Base-by-base conservation (phyloP, 2,113 vertebrate species). In the Ibidorhyncha struthersii region DNA sequence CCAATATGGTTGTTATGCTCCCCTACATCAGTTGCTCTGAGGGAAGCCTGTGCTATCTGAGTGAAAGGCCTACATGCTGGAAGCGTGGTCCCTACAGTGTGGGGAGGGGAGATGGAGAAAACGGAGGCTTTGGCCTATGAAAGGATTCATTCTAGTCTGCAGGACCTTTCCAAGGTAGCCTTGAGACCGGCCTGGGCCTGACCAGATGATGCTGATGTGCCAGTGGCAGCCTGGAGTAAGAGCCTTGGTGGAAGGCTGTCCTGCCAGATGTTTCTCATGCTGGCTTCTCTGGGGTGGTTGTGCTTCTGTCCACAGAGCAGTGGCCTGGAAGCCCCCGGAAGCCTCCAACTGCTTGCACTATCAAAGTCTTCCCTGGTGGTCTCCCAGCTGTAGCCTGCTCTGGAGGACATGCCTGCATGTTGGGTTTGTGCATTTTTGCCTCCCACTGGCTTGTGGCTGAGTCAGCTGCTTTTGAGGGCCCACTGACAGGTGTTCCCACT, bases 381-480 rank as follows among this genome's bases (percentile, higher is more conserved):
- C 29, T 95, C 38, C 58, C 32, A 86, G 71, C 53, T 92, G 45
- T 61, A 80, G 52, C 49, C 62, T 95, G 36, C 61, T 73, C 59
- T 38, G 70, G 43, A 93, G 40, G 66, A 66, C 27, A 6, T 67
- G 21, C 62, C 43, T 87, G 40, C 13, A 4, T 55, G 32, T 52
- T 79, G 47, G 4, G 52, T 91, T 94, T 82, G 53, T 94, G 78
- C 21, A 9, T 76, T 87, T 92, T 91, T 95, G 79, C 86, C 80
- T 95, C 86, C 80, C 55, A 74, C 80, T 72, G 82, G n/a, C 69
- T 94, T 92, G 45, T 89, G 67, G 62, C 63, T 34, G 45, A 87
- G 91, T 63, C 91, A 91, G 89, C 80, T 96, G 91, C 83, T 93
- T 89, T 70, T 66, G 80, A 74, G 55, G 16, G 83, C 76, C 45